These are phyloP conservation scores for Anser cygnoides DNA, from an alignment of 2,113 vertebrate species.

Conservation along the genomic window DNA sequence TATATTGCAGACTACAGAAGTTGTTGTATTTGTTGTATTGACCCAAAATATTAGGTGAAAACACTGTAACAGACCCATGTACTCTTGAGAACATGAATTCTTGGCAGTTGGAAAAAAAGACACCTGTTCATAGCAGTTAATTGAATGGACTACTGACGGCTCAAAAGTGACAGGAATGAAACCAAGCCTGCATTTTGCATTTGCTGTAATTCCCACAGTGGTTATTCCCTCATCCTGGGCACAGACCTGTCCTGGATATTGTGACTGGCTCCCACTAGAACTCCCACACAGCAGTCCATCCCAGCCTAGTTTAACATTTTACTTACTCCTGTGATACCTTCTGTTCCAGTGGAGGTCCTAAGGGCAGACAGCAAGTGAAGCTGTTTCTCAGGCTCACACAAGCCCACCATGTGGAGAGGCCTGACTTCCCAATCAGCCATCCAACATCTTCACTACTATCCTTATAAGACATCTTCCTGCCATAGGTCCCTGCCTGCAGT, in stretches of 20 bases:
- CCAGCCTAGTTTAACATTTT: background rate
- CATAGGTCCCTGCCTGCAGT: background rate
- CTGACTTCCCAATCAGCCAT: background rate
- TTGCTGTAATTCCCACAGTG: background rate
- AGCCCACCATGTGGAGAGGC: background rate
- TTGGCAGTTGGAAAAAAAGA: background rate
- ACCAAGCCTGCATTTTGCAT: background rate
- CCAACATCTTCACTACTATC: background rate
- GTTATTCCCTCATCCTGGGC: background rate
- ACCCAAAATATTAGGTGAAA: background rate
- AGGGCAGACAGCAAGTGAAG: background rate
- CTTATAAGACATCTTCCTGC: background rate
- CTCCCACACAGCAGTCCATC: background rate
- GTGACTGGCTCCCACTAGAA: background rate
- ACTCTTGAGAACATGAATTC: background rate
- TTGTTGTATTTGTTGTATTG: background rate
- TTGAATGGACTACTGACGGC: background rate
- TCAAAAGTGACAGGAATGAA: constrained; percentile 7
- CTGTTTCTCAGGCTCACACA: background rate
- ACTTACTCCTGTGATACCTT: background rate
- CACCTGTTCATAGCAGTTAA: background rate
- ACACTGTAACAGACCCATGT: background rate
- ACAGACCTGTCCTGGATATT: background rate
- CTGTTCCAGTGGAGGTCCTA: background rate
- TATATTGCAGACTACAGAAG: background rate